Conservation (phyloP, 2,113 vertebrate genomes). For the Heterocephalus glaber region DNA sequence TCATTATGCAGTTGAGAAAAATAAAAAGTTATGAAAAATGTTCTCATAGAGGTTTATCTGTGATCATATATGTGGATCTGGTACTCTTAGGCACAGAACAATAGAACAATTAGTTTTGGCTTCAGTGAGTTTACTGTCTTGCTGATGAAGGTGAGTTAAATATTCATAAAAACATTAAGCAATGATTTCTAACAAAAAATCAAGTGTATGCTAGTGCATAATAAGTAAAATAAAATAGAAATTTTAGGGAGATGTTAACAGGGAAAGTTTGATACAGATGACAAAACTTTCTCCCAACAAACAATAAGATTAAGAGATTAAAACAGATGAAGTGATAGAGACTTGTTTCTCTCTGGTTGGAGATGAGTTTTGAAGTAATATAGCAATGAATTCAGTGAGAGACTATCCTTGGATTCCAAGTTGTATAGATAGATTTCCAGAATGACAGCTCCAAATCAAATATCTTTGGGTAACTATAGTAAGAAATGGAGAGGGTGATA, state of each 20-base stretch:
- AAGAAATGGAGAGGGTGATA: neutral
- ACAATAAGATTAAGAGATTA: neutral
- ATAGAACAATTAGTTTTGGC: neutral
- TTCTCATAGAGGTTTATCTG: neutral
- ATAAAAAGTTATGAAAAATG: neutral
- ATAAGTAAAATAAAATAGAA: neutral
- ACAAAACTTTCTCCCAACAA: neutral
- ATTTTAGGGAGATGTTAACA: neutral
- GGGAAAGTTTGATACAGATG: neutral
- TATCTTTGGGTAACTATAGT: neutral
- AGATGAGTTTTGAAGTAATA: neutral
- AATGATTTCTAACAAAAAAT: slow-evolving; percentile 6
- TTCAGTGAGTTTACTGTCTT: neutral
- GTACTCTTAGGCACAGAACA: neutral
- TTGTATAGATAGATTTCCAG: neutral
- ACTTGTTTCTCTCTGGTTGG: neutral
- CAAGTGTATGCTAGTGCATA: neutral
- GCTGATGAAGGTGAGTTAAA: neutral
- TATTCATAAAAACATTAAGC: neutral
- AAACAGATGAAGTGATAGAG: neutral
- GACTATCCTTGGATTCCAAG: neutral
- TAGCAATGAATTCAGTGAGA: neutral
- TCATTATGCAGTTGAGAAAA: neutral
- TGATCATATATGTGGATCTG: neutral
- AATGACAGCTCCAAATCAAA: neutral